Base-by-base conservation (phyloP, 2,797 vertebrate species). In the Enteromius thamalakanensis region DNA sequence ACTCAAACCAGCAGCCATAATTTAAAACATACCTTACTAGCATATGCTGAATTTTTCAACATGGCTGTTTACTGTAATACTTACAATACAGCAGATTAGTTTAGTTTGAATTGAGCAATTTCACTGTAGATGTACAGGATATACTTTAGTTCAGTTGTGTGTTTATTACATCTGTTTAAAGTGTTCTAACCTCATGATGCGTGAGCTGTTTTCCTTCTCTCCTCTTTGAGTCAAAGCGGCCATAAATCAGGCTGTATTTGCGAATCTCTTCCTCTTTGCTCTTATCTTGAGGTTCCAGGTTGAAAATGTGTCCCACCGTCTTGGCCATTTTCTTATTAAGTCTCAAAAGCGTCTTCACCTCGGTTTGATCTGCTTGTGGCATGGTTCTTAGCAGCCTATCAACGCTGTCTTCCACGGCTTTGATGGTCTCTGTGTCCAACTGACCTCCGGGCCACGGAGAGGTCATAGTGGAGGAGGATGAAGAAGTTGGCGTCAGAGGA, bases 261-360 rank as follows among this genome's bases (percentile, higher is more conserved):
- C 97, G 94, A 88, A 98, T 98, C 92, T 99, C 97, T 80, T 98
- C 96, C 85, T 98, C 97, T 86, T 97, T 98, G 88, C 93, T 95
- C 17, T 91, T 94, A 83, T 97, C 96, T 0, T 95, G 94, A 0
- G 96, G 93, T 29, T 93, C 96, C 95, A 98, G 96, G 85, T 96
- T 96, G 91, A 99, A 99, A 90, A 99, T 97, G 91, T 98, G 98
- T 2, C 97, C 97, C 84, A 99, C 96, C 0, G 96, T 95, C 90
- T 97, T 96, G 6, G 97, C 96, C 91, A 99, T 91, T 90, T 98
- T 99, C 94, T 98, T 98, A 91, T 98, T 98, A 91, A 98, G 95
- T 91, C 97, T 96, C 79, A 98, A 93, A 69, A 99, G 90, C 0
- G 96, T 96, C 32, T 96, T 95, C 1, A 95, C 92, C 87, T 98